Evolutionary conservation across 2,888 invertebrate species (phyloP), one percentile per base, ranked within the genome.

Genomic region (Dryomyza anilis): DNA sequence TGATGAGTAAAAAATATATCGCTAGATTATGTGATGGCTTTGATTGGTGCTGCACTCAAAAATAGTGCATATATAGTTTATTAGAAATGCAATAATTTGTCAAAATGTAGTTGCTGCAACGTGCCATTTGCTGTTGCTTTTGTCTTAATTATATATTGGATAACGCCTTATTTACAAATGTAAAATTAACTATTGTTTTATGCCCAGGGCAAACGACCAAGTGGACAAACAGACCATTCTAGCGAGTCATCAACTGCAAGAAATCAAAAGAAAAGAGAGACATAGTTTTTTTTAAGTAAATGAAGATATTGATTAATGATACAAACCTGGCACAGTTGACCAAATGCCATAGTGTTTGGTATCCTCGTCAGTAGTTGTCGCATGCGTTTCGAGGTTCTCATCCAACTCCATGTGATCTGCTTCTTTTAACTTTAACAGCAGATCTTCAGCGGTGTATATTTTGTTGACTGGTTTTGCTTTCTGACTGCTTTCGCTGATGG

Each of bases 191-290:
- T 48, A 48, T 25, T 48, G 25, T 48, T 33, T 67, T 69, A 75
- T 7, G 78, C 73, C 75, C 76, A 78, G 16, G 82, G 81, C 21
- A 81, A 62, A 16, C 75, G 74, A 33, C 82, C 82, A 52, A 82
- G 70, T 0, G 82, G 79, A 67, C 78, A 80, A 25, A 68, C 67
- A 12, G 76, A 69, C 82, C 82, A 82, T 50, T 78, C 70, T 25
- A 70, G 70, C 16, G 66, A 43, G 5, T 73, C 80, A 69, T 69
- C 52, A 69, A 76, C 73, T 73, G 59, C 8, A 29, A 70, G 43
- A 39, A 43, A 29, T 55, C 46, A 55, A 33, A 57, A 23, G 64
- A 12, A 14, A 12, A 30, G 33, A 27, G 5, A 29, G 10, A 23
- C 25, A 50, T 23, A 25, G 16, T 30, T 8, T n/a, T 29, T 43